Evolutionary conservation across 2,888 invertebrate genomes (phyloP), one percentile per base, ranked within the genome.

Genomic region (Eristalinus aeneus): DNA sequence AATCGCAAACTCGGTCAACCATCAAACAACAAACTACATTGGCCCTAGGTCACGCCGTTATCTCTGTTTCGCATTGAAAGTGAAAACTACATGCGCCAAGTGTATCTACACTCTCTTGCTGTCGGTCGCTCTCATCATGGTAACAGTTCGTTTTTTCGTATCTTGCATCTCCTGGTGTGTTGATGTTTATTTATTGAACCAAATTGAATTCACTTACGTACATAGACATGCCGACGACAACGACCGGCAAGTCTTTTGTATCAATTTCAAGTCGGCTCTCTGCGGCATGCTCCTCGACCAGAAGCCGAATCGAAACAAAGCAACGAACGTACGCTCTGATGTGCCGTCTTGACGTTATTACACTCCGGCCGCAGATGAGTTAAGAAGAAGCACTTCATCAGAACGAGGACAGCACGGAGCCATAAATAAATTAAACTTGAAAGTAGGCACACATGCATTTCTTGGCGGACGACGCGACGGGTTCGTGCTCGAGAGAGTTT

Each of bases 191-290:
- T 78, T 68, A 79, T 79, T 77, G 36, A 63, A 79, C 79, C 69
- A 69, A 79, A 78, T 78, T 78, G 74, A 78, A 64, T 74, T 74
- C 64, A 71, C 65, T 74, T 46, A 46, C 46, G 39, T 69, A 74
- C 78, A 83, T 74, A 83, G 83, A 83, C 83, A 74, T 65, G 69
- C 69, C 74, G 83, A 74, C 83, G 83, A 78, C 74, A 73, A 65
- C 39, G 74, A 82, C 78, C 78, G 83, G 78, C 79, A 78, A 77
- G 67, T 61, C 73, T 73, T 74, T 74, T 69, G 58, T 74, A 74
- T 84, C 73, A 84, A 65, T 79, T 82, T 77, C 77, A 77, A 82
- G 72, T 72, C 56, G 64, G 23, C 68, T 67, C 36, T 9, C 53
- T 74, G 20, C 27, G 27, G 27, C 27, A 27, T 27, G 5, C 58